Conservation (phyloP, 2,888 invertebrate species). For the Corbicula japonica region DNA sequence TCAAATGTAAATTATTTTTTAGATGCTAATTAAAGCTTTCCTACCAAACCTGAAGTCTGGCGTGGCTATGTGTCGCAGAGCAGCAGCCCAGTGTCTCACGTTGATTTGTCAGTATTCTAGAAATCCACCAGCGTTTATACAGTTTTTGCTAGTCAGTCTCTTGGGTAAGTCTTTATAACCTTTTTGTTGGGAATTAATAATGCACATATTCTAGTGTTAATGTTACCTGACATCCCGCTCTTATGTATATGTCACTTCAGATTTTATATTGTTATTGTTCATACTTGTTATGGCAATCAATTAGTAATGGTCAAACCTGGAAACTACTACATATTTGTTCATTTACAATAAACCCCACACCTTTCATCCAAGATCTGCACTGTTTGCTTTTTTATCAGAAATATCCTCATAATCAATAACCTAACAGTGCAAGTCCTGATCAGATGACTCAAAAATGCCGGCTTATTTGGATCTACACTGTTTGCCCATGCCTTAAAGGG, state of each 20-base stretch:
- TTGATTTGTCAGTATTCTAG: conserved; percentile 93
- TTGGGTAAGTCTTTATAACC: conserved; percentile 86
- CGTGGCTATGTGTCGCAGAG: conserved; percentile 93
- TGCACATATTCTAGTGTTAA: neutral
- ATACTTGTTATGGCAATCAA: neutral
- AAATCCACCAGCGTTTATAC: conserved; percentile 90
- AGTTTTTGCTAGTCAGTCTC: conserved; percentile 90
- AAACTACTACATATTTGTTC: no score
- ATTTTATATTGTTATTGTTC: no score
- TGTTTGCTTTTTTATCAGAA: no score
- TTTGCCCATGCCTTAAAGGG: no score
- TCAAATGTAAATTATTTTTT: conserved; percentile 55
- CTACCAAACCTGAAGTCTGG: conserved; percentile 89
- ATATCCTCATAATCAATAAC: no score
- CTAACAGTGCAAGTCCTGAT: no score
- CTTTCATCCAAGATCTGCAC: no score
- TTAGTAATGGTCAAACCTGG: neutral
- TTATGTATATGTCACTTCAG: no score
- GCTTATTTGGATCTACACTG: no score
- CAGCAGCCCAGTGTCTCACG: conserved; percentile 93
- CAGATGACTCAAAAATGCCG: no score
- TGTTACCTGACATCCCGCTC: no score
- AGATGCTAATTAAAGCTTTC: conserved; percentile 91
- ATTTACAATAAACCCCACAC: no score
- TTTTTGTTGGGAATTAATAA: neutral